These are phyloP conservation scores for Epinotia nisella DNA, from an alignment of 2,888 invertebrate species.

Conservation along the genomic window DNA sequence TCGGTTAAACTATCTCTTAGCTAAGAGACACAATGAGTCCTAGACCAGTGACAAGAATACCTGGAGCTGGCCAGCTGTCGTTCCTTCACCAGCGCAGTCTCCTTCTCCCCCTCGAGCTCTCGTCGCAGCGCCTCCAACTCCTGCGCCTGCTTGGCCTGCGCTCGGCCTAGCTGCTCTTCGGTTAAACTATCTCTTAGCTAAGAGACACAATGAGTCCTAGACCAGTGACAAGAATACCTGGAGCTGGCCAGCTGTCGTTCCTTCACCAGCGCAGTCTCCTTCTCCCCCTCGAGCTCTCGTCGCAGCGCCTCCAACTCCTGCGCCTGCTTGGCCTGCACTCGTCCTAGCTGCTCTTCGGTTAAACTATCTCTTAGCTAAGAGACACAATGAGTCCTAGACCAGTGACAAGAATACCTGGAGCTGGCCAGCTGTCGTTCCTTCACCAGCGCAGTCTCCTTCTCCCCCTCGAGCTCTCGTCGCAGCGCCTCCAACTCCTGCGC, in stretches of 20 bases:
- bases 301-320: slow-evolving; percentile 80
- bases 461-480: slow-evolving; percentile 82
- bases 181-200: neutral
- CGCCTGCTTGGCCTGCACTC: slow-evolving; percentile 58
- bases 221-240: slow-evolving; percentile 58
- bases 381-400: neutral
- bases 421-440: slow-evolving; percentile 78
- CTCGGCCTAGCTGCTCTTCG: slow-evolving; percentile 70
- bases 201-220: neutral
- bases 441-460: slow-evolving; percentile 72
- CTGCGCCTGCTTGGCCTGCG: slow-evolving; percentile 73
- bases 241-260: slow-evolving; percentile 77
- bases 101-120: slow-evolving; percentile 75
- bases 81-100: slow-evolving; percentile 74
- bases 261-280: slow-evolving; percentile 72
- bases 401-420: slow-evolving; percentile 60
- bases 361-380: neutral
- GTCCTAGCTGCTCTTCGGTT: neutral
- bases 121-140: slow-evolving; percentile 84
- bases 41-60: slow-evolving; percentile 50
- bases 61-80: slow-evolving; percentile 76
- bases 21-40: no score
- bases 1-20: slow-evolving; percentile 54
- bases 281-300: slow-evolving; percentile 80
- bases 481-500: slow-evolving; percentile 76